Percentiles rank a stretch among this genome's conserved stretches.
phyloP scores from a whole-genome alignment of 1,140 invertebrate genomes.

The Caenorhabditis inopinata region DNA sequence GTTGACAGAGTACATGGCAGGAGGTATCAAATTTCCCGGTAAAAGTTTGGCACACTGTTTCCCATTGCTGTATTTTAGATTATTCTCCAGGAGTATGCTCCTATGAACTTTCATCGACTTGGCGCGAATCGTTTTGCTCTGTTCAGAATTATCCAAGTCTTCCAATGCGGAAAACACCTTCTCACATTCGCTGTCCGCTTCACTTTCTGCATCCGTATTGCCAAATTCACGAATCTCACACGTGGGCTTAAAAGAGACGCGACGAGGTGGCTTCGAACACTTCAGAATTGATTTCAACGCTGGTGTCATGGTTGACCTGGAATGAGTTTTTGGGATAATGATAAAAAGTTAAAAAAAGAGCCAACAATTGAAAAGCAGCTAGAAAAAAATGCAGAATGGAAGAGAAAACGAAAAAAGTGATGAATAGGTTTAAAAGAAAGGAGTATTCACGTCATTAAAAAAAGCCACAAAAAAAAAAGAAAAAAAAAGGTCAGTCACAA shows the following conservation, averaged over 20 bases:
- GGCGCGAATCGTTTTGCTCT: too few species aligned
- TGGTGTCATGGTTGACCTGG: background rate
- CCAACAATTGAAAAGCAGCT: too few species aligned
- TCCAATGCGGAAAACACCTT: too few species aligned
- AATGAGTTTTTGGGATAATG: background rate
- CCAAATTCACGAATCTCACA: background rate
- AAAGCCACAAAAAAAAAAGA: background rate
- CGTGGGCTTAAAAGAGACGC: background rate
- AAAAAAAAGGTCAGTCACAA: background rate
- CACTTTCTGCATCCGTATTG: background rate
- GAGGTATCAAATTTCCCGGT: too few species aligned
- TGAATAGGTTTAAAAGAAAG: background rate
- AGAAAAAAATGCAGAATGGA: background rate
- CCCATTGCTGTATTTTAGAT: too few species aligned
- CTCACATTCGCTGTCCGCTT: background rate
- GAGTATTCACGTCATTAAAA: background rate
- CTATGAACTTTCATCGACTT: too few species aligned
- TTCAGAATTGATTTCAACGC: background rate
- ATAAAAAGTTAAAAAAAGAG: too few species aligned
- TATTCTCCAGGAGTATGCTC: too few species aligned
- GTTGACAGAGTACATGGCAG: too few species aligned
- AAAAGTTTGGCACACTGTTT: too few species aligned
- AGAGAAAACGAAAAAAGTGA: background rate
- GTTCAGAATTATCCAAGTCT: too few species aligned
- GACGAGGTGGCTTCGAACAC: background rate